Conservation (phyloP, 2,113 vertebrate species). For the Gulo gulo region DNA sequence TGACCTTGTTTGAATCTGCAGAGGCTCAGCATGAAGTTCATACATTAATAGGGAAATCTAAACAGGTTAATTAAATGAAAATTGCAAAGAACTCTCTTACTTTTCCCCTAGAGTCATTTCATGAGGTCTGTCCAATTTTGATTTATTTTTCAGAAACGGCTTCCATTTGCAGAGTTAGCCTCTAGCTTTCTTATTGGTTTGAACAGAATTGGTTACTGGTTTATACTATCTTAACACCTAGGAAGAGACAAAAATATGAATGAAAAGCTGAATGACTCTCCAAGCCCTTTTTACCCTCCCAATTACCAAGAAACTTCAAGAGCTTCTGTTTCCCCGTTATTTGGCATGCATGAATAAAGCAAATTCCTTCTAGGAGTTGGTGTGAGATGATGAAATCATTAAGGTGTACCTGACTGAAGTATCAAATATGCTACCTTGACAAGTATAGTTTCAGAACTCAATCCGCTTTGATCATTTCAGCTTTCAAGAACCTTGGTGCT, state of each 20-base stretch:
- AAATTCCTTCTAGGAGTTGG: background rate
- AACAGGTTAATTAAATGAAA: slow-evolving; percentile 14
- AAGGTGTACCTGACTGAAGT: background rate
- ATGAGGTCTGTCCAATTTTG: background rate
- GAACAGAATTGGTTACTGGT: background rate
- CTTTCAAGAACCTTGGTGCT: slow-evolving; percentile 25
- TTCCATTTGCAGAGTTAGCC: background rate
- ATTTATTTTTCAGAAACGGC: background rate
- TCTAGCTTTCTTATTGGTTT: background rate
- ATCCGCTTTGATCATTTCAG: background rate
- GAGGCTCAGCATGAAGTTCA: background rate
- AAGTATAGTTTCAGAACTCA: slow-evolving; percentile 22
- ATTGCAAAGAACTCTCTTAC: background rate
- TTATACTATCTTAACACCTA: background rate
- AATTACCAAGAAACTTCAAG: background rate
- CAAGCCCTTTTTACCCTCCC: background rate
- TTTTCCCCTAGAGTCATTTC: background rate
- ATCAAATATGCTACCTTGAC: background rate
- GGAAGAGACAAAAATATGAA: background rate
- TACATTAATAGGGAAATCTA: background rate
- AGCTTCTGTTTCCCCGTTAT: background rate
- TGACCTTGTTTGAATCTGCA: background rate
- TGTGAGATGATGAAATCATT: slow-evolving; percentile 29
- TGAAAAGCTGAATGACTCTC: background rate
- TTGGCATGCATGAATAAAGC: background rate